Base-by-base conservation (phyloP, 2,797 vertebrate genomes). In the Neosilurus mollespiculum region DNA sequence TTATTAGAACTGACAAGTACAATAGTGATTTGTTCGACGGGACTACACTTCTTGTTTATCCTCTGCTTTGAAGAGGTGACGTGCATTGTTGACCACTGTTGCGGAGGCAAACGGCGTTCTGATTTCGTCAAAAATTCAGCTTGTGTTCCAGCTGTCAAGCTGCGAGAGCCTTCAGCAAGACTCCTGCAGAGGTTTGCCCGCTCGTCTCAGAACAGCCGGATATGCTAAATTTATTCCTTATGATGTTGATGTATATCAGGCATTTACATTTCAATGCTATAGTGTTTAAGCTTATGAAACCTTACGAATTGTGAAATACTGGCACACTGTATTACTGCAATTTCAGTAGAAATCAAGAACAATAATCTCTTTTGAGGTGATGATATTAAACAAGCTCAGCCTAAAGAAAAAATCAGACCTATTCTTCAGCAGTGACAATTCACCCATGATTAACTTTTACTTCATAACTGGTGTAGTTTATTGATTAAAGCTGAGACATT, bases 1-100 rank as follows among this genome's bases (percentile, higher is more conserved):
- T 87, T 82, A 86, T 89, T 73, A 67, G 73, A 86, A 87, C 77
- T 82, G 84, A 88, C 87, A 86, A 84, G 86, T 77, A 79, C 83
- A 87, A 86, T 70, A 61, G 84, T 85, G 84, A 87, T 88, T 84
- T 81, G 84, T 88, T 85, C 84, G 84, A 82, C 56, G 22, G 71
- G 83, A 80, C 59, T 82, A 58, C 66, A 65, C 73, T 78, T 37
- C 75, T 61, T 80, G 76, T 56, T 16, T 73, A 82, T 85, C 77
- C 54, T 83, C 84, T 70, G 82, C 83, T 81, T 78, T 83, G 80
- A 82, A 78, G 66, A 80, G 20, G 9, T 30, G 54, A 16, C 54
- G 49, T 69, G 53, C 34, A 64, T 80, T 78, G 76, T 78, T 82
- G 71, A 34, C 66, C 59, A 54, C 82, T 72, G 78, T 77, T 72